Evolutionary conservation across 92 coral and sea anemone genomes (phyloP).

Genomic region (Porites cylindrica): DNA sequence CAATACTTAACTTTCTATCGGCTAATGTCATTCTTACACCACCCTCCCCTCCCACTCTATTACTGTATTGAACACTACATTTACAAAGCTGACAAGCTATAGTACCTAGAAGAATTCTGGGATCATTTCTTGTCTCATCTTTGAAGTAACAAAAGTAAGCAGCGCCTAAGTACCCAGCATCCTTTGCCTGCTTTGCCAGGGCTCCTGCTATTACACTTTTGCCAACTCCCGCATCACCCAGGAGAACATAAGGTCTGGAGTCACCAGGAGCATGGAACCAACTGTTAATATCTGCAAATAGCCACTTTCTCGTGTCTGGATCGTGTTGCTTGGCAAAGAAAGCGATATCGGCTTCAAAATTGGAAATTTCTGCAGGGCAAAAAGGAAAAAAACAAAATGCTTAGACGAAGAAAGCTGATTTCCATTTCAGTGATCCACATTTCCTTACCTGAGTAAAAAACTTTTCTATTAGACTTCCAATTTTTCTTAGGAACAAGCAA

Average conservation of each 20-base stretch:
- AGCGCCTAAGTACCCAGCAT: conserved; percentile 48
- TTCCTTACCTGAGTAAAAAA: too few relatives aligned
- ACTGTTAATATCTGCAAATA: conserved; percentile 41
- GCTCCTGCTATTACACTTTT: conserved; percentile 73
- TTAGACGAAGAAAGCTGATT: too few relatives aligned
- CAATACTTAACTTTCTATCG: conserved; percentile 38
- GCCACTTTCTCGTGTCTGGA: conserved; percentile 63
- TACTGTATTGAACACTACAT: conserved; percentile 31
- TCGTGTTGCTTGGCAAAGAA: conserved; percentile 33
- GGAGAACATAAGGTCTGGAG: conserved; percentile 63
- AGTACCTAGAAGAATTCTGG: conserved; percentile 63
- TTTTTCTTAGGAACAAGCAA: too few relatives aligned
- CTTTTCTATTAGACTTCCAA: too few relatives aligned
- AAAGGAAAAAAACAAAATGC: neutral
- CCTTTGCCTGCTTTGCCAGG: conserved; percentile 33
- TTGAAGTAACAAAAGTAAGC: conserved; percentile 61
- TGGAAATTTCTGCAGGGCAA: conserved; percentile 20
- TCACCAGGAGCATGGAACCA: conserved; percentile 60
- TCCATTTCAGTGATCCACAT: too few relatives aligned
- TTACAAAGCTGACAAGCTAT: conserved; percentile 47
- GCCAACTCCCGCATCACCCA: conserved; percentile 74
- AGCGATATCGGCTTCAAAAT: conserved; percentile 54
- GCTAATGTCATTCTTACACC: conserved; percentile 41
- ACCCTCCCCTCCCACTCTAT: conserved; percentile 47
- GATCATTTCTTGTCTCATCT: conserved; percentile 55